Base-by-base conservation (phyloP, 2,797 vertebrate species). In the Eutrigla gurnardus region DNA sequence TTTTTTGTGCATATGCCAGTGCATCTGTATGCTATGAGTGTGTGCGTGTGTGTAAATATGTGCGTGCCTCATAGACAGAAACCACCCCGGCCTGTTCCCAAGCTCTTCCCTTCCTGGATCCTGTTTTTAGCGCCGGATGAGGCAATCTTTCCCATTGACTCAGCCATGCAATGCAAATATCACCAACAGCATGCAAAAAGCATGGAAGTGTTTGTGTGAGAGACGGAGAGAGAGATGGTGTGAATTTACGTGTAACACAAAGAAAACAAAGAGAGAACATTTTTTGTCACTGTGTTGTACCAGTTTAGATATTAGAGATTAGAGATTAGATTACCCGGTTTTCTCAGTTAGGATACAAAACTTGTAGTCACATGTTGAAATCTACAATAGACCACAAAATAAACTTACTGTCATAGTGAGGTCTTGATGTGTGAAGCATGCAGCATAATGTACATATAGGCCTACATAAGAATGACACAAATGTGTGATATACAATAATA, bases 91-190 rank as follows among this genome's bases (percentile, higher is more conserved):
- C 67, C 80, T 89, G 88, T 89, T 89, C 88, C 88, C 88, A 89
- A 93, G 71, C 85, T 81, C 81, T 88, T 85, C 72, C 80, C 87
- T 89, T 89, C 87, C 85, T 89, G 84, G 85, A 91, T 90, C 86
- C 86, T 89, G 86, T 86, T 89, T 90, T 91, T 86, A 89, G 87
- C 70, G 7, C 77, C 14, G 66, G 85, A 87, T 90, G 88, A 93
- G 89, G 82, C 87, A 90, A 80, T 91, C 65, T 87, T 89, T 93
- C 89, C 93, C 89, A 91, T 87, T 93, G 91, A 92, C 88, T 92
- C 86, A 87, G 80, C 80, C 82, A 69, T 82, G 83, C 81, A 77
- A 95, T 93, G 92, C 91, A 93, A 93, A 95, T 93, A 86, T 75
- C 66, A 73, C 83, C 75, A 85, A 81, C 84, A 87, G 77, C 78